Evolutionary conservation across 2,113 vertebrate species (phyloP), one percentile per base, ranked within the genome.

Genomic region (Chamaea fasciata): DNA sequence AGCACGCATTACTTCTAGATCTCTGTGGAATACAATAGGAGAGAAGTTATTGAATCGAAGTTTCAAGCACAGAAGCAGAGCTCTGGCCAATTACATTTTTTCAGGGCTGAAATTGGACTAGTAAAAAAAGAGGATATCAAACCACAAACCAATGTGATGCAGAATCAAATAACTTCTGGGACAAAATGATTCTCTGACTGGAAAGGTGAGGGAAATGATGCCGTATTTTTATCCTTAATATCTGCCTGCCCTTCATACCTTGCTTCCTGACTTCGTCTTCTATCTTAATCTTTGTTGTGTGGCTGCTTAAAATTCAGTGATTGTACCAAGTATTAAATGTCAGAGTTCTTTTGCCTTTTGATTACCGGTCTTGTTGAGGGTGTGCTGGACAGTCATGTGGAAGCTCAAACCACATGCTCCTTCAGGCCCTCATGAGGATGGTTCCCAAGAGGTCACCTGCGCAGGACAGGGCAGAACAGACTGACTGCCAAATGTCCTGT

Each of bases 1-100:
- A 87, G 62, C 55, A 77, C 87, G 90, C 83, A 78, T 94, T 94
- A 74, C 73, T 93, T 95, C 83, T 96, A 92, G 69, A 91, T 95
- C 96, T 95, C 95, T 79, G 73, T 88, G 90, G 92, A 97, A 94
- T 95, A 94, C 84, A 97, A 81, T 77, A 95, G 95, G 19, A 95
- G 62, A 79, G 76, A 93, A 70, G 44, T 94, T 96, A 97, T 91
- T 95, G 94, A 97, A 96, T 63, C 94, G 92, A 95, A 94, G 90
- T 96, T 96, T 92, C 81, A 86, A 94, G 78, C 71, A 95, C 69
- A 91, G 90, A 96, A 87, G 79, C 59, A 73, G 68, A 87, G 33
- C 62, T 89, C 68, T 85, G 80, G 84, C 84, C 96, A 95, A 95
- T 97, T 97, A 92, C 78, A 79, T 78, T 93, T 92, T 91, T 57